Base-by-base conservation (phyloP, 2,113 vertebrate species). In the Sylvietta virens region DNA sequence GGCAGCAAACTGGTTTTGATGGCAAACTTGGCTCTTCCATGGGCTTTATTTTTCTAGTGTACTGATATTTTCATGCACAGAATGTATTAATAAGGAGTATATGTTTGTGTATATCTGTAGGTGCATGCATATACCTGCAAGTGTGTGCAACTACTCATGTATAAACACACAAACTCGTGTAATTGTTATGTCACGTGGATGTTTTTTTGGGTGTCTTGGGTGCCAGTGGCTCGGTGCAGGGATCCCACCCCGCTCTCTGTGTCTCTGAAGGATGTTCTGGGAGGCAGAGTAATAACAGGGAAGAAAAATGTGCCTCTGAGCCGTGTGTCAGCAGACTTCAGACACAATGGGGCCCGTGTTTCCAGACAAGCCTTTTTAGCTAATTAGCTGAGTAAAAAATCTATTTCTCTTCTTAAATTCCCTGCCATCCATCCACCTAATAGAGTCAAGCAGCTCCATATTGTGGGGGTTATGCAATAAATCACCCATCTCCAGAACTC, bases 351-450 rank as follows among this genome's bases (percentile, higher is more conserved):
- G 93, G 90, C 90, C 95, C 5, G 1, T 80, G 81, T 93, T 97
- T 93, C 93, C 90, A 96, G 94, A 95, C 90, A 77, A 95, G 79
- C 79, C 96, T 93, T 95, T 95, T 95, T 91, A 97, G 87, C 87
- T 96, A 96, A 96, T 94, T 95, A 96, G 81, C 95, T 94, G 35
- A 88, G 84, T 72, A 92, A 95, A 96, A 96, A 95, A 95, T 95
- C 94, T 95, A 93, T 95, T 92, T 91, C 87, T 92, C 88, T 92
- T 94, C 86, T 93, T 86, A 85, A 96, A 92, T 92, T 90, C 91
- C 44, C 81, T 85, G 92, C 87, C 95, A 95, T 96, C 95, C 88
- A 81, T 95, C 94, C 90, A 82, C 71, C 90, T 96, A 94, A 96
- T 83, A 95, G 84, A 95, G 87, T 91, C 53, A 44, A 90, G 66